Conservation (phyloP, 2,113 vertebrate species). For the Bostrychus sinensis region DNA sequence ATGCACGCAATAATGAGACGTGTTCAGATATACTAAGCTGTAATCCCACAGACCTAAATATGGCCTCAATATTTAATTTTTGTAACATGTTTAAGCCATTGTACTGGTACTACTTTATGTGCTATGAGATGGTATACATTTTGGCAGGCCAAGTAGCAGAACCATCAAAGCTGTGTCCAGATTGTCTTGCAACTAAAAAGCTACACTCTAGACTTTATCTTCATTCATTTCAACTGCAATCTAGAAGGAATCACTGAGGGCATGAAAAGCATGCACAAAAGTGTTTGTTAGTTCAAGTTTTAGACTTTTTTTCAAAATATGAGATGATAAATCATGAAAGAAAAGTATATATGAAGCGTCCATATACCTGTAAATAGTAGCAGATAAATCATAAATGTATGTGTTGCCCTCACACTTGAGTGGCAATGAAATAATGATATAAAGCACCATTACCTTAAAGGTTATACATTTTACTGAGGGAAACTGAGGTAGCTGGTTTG, state of each 20-base stretch:
- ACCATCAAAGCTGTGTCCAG: neutral
- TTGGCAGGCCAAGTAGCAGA: neutral
- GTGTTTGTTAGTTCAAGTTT: neutral
- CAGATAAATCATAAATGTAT: neutral
- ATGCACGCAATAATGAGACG: neutral
- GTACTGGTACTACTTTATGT: neutral
- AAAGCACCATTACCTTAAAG: neutral
- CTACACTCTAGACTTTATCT: neutral
- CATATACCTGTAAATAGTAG: neutral
- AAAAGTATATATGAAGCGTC: neutral
- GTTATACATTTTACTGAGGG: neutral
- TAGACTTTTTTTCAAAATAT: neutral
- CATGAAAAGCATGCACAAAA: neutral
- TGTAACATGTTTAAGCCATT: neutral
- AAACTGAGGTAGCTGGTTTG: slow-evolving; percentile 9
- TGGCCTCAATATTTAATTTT: neutral
- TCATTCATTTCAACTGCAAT: neutral
- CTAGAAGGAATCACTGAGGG: neutral
- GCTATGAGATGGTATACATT: neutral
- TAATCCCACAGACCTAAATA: neutral
- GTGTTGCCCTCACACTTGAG: neutral
- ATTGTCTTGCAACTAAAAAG: neutral
- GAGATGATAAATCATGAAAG: neutral
- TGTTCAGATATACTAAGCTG: too few species aligned
- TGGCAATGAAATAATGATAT: neutral